Evolutionary conservation across 2,888 invertebrate genomes (phyloP).

Genomic region (Hanleya hanleyi): DNA sequence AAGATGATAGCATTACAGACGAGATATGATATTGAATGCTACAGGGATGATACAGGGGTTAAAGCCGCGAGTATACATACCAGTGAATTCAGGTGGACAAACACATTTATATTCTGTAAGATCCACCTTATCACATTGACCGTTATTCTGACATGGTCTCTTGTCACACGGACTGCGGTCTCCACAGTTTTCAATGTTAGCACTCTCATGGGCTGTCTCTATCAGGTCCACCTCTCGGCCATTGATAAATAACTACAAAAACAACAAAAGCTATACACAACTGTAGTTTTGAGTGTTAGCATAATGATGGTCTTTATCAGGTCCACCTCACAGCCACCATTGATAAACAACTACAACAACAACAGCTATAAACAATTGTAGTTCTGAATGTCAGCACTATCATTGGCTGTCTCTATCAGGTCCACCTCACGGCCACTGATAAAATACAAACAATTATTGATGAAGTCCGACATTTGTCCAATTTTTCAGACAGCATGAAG

Average conservation of each 20-base stretch:
- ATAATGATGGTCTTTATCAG: too few species aligned
- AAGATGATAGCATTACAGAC: background rate
- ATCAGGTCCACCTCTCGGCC: constrained; percentile 82
- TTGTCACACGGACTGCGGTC: constrained; percentile 74
- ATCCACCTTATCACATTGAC: constrained; percentile 78
- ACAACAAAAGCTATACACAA: too few species aligned
- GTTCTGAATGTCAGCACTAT: constrained; percentile 87
- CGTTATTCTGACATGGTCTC: constrained; percentile 81
- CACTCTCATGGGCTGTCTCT: constrained; percentile 82
- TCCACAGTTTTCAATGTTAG: constrained; percentile 86
- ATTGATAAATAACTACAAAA: constrained; percentile 81
- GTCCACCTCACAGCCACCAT: too few species aligned
- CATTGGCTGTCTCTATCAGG: constrained; percentile 81
- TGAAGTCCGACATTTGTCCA: too few species aligned
- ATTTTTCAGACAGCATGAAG: too few species aligned
- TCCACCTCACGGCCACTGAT: constrained; percentile 81
- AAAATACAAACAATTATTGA: too few species aligned
- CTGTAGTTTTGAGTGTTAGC: too few species aligned
- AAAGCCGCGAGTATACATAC: constrained; percentile 41
- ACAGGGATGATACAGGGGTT: constrained; percentile 34
- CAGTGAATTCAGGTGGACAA: constrained; percentile 69
- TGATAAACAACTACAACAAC: too few species aligned
- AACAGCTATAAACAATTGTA: too few species aligned
- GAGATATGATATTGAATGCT: too few species aligned
- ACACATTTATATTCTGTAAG: constrained; percentile 78